Base-by-base conservation (phyloP, 2,113 vertebrate genomes). In the Phasianus colchicus region DNA sequence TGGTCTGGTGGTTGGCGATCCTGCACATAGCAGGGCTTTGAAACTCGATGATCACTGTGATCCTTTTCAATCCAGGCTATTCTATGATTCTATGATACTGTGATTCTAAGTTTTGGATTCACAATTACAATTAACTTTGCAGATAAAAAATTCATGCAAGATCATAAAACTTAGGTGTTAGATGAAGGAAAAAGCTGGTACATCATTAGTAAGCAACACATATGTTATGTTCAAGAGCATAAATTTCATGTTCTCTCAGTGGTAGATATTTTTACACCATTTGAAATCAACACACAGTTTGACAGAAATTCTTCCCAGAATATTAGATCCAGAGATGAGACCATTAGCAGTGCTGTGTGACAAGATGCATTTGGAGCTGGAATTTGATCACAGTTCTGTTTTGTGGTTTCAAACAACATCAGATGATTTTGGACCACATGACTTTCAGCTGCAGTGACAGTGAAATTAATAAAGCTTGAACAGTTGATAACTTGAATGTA, bases 361-460 rank as follows among this genome's bases (percentile, higher is more conserved):
- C 12, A 86, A 88, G 50, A 36, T 52, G 5, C 0, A 0, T 6
- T 64, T 45, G 43, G 38, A 84, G 14, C 55, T 36, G 34, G 38
- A 84, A 11, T 67, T 57, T 78, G 55, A 57, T 36, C 0, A 0
- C 57, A 77, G 34, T 38, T 74, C n/a, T 45, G 18, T 67, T 11
- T 47, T 74, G 45, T n/a, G 60, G 55, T 60, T 92, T 86, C 42
- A 84, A 81, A 89, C 29, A 78, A 38, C 43, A 34, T 86, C 19
- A 86, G 80, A 72, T 36, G n/a, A 86, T 60, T 74, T 83, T 78
- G 32, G 47, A 81, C 71, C 61, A 73, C 71, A 71, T 88, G 38
- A 43, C 65, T 80, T 52, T 42, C 70, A 66, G 16, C 45, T 74
- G 27, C 72, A 86, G 36, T 69, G 50, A 24, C 45, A 81, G 52